Conservation (phyloP, 1,140 invertebrate genomes). For the Eueides isabella region DNA sequence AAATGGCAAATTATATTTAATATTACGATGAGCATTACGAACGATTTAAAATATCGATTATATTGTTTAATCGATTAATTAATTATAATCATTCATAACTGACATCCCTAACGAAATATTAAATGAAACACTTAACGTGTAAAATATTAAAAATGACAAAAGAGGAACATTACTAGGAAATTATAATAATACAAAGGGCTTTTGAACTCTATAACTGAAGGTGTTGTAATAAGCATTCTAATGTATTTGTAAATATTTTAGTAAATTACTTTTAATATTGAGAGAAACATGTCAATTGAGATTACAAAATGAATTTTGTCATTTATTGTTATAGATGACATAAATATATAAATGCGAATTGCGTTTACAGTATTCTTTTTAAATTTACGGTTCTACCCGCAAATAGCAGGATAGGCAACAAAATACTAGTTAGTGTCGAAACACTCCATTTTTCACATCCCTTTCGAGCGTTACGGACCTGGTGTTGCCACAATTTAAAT, state of each 20-base stretch:
- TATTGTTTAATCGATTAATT: neutral
- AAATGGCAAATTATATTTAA: conserved; percentile 64
- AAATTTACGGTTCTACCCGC: too few relatives aligned
- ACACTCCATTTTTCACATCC: too few relatives aligned
- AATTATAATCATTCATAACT: neutral
- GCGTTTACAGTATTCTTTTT: neutral
- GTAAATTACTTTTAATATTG: neutral
- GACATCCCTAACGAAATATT: neutral
- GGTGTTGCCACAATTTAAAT: too few relatives aligned
- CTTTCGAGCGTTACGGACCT: too few relatives aligned
- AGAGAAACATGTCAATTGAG: neutral
- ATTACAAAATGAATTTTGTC: neutral
- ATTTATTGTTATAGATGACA: neutral
- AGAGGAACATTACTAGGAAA: conserved; percentile 41
- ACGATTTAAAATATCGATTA: neutral
- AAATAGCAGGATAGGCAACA: too few relatives aligned
- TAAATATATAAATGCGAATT: neutral
- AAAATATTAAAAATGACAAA: conserved; percentile 34
- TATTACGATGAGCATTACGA: conserved; percentile 2
- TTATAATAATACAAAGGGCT: conserved; percentile 24
- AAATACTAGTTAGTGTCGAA: too few relatives aligned
- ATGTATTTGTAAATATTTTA: conserved; percentile 23
- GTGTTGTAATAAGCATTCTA: conserved; percentile 1
- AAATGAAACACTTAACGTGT: conserved; percentile 20
- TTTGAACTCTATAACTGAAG: conserved; percentile 16